Base-by-base conservation (phyloP, 2,113 vertebrate genomes). In the Gobio gobio region DNA sequence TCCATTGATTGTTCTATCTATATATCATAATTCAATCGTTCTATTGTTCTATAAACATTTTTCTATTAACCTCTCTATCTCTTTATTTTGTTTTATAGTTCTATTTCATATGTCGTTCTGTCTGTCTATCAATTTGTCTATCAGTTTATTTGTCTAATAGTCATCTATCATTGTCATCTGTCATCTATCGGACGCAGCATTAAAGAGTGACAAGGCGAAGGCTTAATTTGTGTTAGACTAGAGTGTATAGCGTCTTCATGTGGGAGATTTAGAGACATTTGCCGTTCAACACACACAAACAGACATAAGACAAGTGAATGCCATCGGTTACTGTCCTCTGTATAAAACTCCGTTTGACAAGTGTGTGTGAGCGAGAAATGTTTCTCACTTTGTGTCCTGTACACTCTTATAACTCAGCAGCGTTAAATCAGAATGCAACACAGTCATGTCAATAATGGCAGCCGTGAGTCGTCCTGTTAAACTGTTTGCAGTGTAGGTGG, bases 391-490 rank as follows among this genome's bases (percentile, higher is more conserved):
- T 47, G 61, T 36, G 78, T 68, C 10, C 61, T 66, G 61, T 81
- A 63, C 58, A 45, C 47, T 91, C 91, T 91, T 93, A 89, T 89
- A 75, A 92, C 92, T 90, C 87, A 92, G 91, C 92, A 93, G 91
- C 92, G 90, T 94, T 93, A 90, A 93, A 94, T 92, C 86, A 89
- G 89, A 88, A 94, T 93, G 92, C 92, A 88, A 86, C 87, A 54
- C 66, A n/a, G 70, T 75, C 82, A 64, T 88, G 89, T 82, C 92
- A 92, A 92, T 93, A 94, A 94, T 93, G 91, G 91, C 92, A 91
- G 92, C 89, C 92, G 90, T 92, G 92, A 92, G 93, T 93, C 92
- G 91, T 92, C 90, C 89, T 88, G 91, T 92, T 92, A 91, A 91
- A 29, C 77, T 72, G 18, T 59, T 45, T 45, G 63, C 47, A 86